These are phyloP conservation scores for Mystacornis crossleyi DNA, from an alignment of 2,113 vertebrate genomes.

Conservation along the genomic window DNA sequence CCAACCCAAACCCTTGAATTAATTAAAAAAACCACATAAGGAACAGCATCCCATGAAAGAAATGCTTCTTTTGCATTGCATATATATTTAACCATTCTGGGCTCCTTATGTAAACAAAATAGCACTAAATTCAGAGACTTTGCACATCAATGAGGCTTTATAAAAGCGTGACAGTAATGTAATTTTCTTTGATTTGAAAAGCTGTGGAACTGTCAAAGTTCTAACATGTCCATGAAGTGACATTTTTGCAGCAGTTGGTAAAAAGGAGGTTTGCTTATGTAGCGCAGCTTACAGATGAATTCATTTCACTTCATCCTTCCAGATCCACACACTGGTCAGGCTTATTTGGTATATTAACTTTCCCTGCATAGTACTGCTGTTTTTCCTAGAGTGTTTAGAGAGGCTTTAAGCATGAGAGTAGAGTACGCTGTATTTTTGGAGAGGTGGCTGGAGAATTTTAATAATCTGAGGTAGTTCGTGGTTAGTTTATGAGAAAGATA, in stretches of 20 bases:
- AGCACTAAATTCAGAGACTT: not conserved
- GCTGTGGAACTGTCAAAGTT: not conserved
- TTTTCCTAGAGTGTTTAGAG: not conserved
- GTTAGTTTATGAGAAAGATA: not conserved
- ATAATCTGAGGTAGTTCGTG: not conserved
- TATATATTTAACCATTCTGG: not conserved
- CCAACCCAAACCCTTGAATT: not conserved
- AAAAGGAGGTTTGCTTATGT: not conserved
- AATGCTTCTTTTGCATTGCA: not conserved
- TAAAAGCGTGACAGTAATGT: not conserved
- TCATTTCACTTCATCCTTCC: not conserved
- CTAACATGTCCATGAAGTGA: not conserved
- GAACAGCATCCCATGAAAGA: not conserved
- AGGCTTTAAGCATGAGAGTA: not conserved
- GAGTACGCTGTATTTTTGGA: not conserved
- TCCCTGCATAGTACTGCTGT: not conserved
- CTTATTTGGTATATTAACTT: not conserved
- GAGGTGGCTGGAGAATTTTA: not conserved
- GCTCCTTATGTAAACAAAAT: not conserved
- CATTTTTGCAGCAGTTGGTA: not conserved
- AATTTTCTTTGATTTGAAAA: not conserved
- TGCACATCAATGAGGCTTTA: not conserved
- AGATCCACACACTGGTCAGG: not conserved
- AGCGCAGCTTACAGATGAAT: not conserved
- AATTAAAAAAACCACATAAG: accelerated